Evolutionary conservation across 2,797 vertebrate species (phyloP).

Genomic region (Characodon lateralis): DNA sequence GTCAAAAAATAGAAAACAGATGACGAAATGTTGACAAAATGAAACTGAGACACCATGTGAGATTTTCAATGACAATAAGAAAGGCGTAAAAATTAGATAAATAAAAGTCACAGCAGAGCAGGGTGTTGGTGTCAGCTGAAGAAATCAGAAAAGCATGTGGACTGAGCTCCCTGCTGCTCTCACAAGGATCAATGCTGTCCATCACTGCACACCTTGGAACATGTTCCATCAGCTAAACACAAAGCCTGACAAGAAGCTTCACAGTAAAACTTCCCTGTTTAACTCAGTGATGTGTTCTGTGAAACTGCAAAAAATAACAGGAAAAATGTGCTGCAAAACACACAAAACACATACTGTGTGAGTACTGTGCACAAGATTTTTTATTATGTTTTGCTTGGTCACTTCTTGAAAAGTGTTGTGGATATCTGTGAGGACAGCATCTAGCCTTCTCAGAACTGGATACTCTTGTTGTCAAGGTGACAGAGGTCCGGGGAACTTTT

Average conservation of each 20-base stretch:
- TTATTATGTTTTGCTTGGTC: neutral
- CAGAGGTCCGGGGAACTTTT: slow-evolving; percentile 38
- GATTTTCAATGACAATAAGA: neutral
- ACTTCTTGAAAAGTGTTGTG: neutral
- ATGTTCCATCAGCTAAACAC: slow-evolving; percentile 60
- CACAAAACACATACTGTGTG: neutral
- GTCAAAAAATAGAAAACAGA: neutral
- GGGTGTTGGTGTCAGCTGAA: slow-evolving; percentile 61
- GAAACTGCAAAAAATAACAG: slow-evolving; percentile 13
- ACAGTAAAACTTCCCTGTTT: slow-evolving; percentile 41
- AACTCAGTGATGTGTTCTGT: slow-evolving; percentile 23
- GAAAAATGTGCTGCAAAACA: neutral
- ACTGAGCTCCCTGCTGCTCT: slow-evolving; percentile 57
- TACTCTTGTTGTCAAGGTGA: slow-evolving; percentile 27
- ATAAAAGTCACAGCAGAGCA: slow-evolving; percentile 26
- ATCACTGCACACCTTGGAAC: slow-evolving; percentile 59
- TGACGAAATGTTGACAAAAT: slow-evolving; percentile 6
- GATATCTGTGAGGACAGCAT: neutral
- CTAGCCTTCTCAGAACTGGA: slow-evolving; percentile 17
- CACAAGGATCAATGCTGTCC: slow-evolving; percentile 57
- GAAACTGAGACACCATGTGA: neutral
- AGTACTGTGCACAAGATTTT: slow-evolving; percentile 4
- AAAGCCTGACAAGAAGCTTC: slow-evolving; percentile 54
- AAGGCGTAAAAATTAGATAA: neutral
- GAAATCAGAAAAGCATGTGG: slow-evolving; percentile 69